Evolutionary conservation across 2,797 vertebrate genomes (phyloP), one percentile per base, ranked within the genome.

Genomic region (Sebastes cheni): DNA sequence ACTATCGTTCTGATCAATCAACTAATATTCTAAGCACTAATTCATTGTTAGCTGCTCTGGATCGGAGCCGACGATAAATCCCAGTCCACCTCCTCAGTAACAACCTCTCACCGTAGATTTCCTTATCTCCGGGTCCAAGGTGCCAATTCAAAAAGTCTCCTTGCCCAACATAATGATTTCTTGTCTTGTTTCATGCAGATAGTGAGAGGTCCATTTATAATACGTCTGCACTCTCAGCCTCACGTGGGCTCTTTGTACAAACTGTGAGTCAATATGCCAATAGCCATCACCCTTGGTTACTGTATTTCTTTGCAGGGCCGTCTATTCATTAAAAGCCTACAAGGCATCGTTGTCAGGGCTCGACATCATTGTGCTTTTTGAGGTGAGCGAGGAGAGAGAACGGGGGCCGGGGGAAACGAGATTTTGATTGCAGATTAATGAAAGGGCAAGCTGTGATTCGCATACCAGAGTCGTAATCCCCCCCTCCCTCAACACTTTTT

Each of bases 251-350:
- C 82, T 81, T 80, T 89, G 91, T 68, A 60, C 87, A 72, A 86
- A 82, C 87, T 29, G 56, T n/a, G 84, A 77, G 91, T 92, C 90
- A 81, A 90, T 94, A 93, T 80, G 90, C 81, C 87, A 60, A 92
- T 91, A 93, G 69, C 83, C 85, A 64, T 91, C 88, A 80, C 72
- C 90, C 86, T 42, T 66, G 76, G 84, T 84, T 84, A 89, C 89
- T 85, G 87, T 89, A 86, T 87, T 86, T 77, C 88, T 80, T 46
- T 9, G 62, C 78, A 9, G 84, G 78, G 20, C 72, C 70, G 85
- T 83, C 87, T 71, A 6, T 81, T 92, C 83, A 81, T 91, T 91
- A 83, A 87, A 82, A 56, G 58, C 79, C 56, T 20, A 54, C 84
- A 22, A 54, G 59, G 72, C 67, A 3, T 71, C 13, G 30, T 75